phyloP scores from a whole-genome alignment of 1,140 invertebrate genomes.

The Anadara kagoshimensis region DNA sequence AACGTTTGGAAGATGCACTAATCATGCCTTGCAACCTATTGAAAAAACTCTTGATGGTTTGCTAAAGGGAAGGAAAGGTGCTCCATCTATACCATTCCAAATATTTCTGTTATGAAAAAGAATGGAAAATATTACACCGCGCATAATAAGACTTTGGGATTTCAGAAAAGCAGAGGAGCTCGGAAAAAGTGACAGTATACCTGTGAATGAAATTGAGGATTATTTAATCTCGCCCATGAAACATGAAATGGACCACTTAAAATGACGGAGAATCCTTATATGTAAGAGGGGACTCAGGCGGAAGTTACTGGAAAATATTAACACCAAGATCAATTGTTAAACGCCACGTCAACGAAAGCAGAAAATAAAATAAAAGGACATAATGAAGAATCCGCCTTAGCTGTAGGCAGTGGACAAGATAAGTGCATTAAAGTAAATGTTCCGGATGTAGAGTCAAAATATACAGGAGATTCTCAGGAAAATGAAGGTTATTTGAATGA shows the following conservation, averaged over 20 bases:
- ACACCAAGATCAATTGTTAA: neutral
- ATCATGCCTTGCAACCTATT: neutral
- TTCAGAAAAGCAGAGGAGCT: constrained; percentile 26
- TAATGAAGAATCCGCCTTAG: too few relatives aligned
- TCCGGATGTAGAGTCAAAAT: too few relatives aligned
- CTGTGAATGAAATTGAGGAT: neutral
- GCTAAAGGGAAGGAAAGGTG: constrained; percentile 10
- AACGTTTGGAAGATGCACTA: constrained; percentile 2
- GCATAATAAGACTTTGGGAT: constrained; percentile 38
- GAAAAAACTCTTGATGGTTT: constrained; percentile 21
- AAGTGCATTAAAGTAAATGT: too few relatives aligned
- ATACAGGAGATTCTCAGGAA: too few relatives aligned
- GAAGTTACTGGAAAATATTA: constrained; percentile 17
- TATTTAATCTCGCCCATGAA: neutral
- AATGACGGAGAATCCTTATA: constrained; percentile 20
- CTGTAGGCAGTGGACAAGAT: too few relatives aligned
- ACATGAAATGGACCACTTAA: constrained; percentile 36
- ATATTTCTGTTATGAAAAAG: constrained; percentile 1
- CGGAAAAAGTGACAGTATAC: constrained; percentile 20
- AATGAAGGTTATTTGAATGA: too few relatives aligned
- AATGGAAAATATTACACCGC: constrained; percentile 27
- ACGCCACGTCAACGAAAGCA: neutral
- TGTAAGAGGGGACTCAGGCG: constrained; percentile 31
- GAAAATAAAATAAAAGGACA: too few relatives aligned
- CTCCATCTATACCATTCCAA: constrained; percentile 16